phyloP scores from a whole-genome alignment of 2,888 invertebrate species.

The Baronia brevicornis region DNA sequence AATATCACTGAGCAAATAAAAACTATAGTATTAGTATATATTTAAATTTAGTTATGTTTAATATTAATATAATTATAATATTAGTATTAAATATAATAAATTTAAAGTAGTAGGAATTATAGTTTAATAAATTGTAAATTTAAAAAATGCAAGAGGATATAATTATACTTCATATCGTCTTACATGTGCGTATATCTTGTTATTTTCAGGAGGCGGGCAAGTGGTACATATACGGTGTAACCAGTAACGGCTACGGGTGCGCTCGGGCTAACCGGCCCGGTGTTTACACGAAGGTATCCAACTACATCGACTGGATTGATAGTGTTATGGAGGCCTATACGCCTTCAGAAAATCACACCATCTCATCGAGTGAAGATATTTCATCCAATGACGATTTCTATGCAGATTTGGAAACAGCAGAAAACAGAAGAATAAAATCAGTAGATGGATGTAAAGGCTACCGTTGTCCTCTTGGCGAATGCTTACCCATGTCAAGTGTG shows the following conservation, averaged over 20 bases:
- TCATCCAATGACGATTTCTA: constrained; percentile 48
- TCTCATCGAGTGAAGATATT: constrained; percentile 25
- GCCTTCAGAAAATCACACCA: constrained; percentile 30
- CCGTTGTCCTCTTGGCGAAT: constrained; percentile 85
- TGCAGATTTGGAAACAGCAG: constrained; percentile 57
- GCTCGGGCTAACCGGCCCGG: constrained; percentile 86
- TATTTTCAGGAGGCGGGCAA: constrained; percentile 57
- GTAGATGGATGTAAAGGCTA: constrained; percentile 78
- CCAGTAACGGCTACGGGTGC: constrained; percentile 88
- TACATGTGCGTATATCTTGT: not conserved
- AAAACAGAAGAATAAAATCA: constrained; percentile 43
- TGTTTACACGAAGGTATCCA: constrained; percentile 86
- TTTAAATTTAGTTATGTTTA: too few species aligned
- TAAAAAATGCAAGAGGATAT: too few species aligned
- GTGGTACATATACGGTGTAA: constrained; percentile 79
- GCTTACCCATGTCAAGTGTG: constrained; percentile 80
- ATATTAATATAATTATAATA: too few species aligned
- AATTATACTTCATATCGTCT: too few species aligned
- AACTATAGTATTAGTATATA: too few species aligned
- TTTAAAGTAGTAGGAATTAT: too few species aligned
- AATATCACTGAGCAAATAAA: too few species aligned
- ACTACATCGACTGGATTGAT: constrained; percentile 84
- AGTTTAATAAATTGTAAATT: too few species aligned
- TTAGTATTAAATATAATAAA: too few species aligned
- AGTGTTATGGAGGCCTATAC: constrained; percentile 62